Evolutionary conservation across 2,888 invertebrate genomes (phyloP).

Genomic region (Drosophila neoperkinsi): DNA sequence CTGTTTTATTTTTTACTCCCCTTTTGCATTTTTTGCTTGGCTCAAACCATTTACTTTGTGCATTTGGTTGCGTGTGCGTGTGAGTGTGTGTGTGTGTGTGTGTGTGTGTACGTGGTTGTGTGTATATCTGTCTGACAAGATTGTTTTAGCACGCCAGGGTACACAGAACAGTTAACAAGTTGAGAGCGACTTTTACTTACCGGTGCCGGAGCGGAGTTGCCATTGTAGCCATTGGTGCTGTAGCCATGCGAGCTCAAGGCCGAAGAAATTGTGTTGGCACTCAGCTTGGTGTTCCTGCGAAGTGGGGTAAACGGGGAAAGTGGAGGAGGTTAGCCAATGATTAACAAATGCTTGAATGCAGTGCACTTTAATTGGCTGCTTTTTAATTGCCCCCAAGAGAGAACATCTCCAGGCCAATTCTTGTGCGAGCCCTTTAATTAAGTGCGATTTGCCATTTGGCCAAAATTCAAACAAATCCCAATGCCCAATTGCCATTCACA

Average conservation of each 20-base stretch:
- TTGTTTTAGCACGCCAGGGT: constrained; percentile 57
- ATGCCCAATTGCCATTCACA: constrained; percentile 49
- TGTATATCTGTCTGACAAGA: constrained; percentile 50
- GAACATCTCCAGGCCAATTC: neutral
- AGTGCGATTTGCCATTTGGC: constrained; percentile 65
- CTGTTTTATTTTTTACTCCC: neutral
- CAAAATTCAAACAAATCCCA: constrained; percentile 60
- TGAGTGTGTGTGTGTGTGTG: constrained; percentile 18
- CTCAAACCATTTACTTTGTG: constrained; percentile 31
- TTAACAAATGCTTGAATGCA: constrained; percentile 23
- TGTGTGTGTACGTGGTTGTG: constrained; percentile 24
- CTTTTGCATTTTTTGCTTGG: constrained; percentile 18
- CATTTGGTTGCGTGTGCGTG: constrained; percentile 40
- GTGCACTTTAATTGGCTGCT: constrained; percentile 22
- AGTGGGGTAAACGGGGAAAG: neutral
- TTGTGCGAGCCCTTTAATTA: constrained; percentile 56
- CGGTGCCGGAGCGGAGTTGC: constrained; percentile 77
- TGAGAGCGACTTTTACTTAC: constrained; percentile 69
- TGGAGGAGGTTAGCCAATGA: constrained; percentile 6
- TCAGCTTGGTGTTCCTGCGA: constrained; percentile 89
- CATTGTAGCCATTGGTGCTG: constrained; percentile 81
- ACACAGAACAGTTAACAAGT: constrained; percentile 36
- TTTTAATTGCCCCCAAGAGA: constrained; percentile 1
- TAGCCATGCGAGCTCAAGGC: constrained; percentile 87
- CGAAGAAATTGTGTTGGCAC: constrained; percentile 91